Evolutionary conservation across 2,113 vertebrate genomes (phyloP), one percentile per base, ranked within the genome.

Genomic region (Bufo bufo): DNA sequence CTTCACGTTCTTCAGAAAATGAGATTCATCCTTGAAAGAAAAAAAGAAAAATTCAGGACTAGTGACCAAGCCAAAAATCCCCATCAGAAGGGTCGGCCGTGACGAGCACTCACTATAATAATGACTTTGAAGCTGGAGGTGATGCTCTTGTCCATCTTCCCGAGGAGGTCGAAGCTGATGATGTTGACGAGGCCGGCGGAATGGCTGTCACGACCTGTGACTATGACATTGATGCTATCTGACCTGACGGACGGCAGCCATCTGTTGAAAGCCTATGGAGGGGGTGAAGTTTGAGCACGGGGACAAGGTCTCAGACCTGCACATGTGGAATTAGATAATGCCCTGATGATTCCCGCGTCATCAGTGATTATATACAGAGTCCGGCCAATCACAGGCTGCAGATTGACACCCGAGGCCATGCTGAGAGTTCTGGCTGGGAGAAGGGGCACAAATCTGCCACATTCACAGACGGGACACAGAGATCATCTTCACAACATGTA

Each of bases 1-100:
- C 94, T 97, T 99, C 4, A 94, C 92, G 89, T 99, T 99, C 94
- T 99, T 99, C 89, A 99, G 93, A 90, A 98, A 99, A 93, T 99
- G 98, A 82, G 96, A 99, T 90, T 99, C 98, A 91, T 99, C 98
- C 98, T 99, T 91, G 82, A 94, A 84, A 49, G 13, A 19, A 47
- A 50, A 47, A 9, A 61, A 23, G 14, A 77, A 20, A 82, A 66
- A 13, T 14, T 56, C 20, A 6, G 16, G 49, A 45, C 16, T 2
- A 49, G 43, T 82, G 58, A 82, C 14, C 0, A 3, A 81, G 0
- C 6, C 49, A 13, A 14, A 13, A 23, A n/a, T 13, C 6, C 33
- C 19, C 13, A n/a, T 23, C 0, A 23, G 19, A 78, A 56, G 20
- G 9, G 11, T 12, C 77, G 10, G 47, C 1, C 3, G 47, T 4